Percentiles rank a stretch among this genome's conserved stretches.
These are phyloP conservation scores for Limonius californicus DNA, from an alignment of 1,140 invertebrate species.

Conservation along the genomic window DNA sequence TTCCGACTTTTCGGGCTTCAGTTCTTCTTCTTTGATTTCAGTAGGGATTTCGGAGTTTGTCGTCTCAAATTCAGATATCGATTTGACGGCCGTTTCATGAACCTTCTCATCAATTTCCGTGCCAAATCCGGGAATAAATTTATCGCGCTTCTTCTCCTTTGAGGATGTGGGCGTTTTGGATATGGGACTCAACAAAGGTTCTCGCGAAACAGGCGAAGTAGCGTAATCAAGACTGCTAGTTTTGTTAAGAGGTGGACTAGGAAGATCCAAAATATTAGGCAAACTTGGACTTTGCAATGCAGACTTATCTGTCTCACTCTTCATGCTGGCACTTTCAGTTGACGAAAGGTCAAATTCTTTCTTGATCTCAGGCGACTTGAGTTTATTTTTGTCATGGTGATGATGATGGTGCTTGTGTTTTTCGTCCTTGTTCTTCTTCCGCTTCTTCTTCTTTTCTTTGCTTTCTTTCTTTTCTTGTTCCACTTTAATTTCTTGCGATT, in stretches of 20 bases:
- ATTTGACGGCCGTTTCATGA: slow-evolving; percentile 77
- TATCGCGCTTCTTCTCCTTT: slow-evolving; percentile 51
- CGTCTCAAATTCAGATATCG: slow-evolving; percentile 59
- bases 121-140: slow-evolving; percentile 67
- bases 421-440: slow-evolving; percentile 77
- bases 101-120: slow-evolving; percentile 64
- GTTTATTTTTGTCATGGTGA: slow-evolving; percentile 46
- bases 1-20: slow-evolving; percentile 41
- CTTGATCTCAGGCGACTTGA: slow-evolving; percentile 37
- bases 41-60: slow-evolving; percentile 45
- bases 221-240: slow-evolving; percentile 44
- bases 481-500: slow-evolving; percentile 34
- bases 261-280: slow-evolving; percentile 38
- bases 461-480: slow-evolving; percentile 53
- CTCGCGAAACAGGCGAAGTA: slow-evolving; percentile 47
- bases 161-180: slow-evolving; percentile 50
- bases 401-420: slow-evolving; percentile 63
- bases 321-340: neutral
- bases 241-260: slow-evolving; percentile 41
- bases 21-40: slow-evolving; percentile 39
- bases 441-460: slow-evolving; percentile 77
- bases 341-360: slow-evolving; percentile 19
- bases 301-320: neutral
- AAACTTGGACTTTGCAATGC: slow-evolving; percentile 31
- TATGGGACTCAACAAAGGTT: slow-evolving; percentile 53